Percentiles rank a stretch among this genome's conserved stretches.
phyloP scores from a whole-genome alignment of 2,797 vertebrate genomes.

The Periparus ater region DNA sequence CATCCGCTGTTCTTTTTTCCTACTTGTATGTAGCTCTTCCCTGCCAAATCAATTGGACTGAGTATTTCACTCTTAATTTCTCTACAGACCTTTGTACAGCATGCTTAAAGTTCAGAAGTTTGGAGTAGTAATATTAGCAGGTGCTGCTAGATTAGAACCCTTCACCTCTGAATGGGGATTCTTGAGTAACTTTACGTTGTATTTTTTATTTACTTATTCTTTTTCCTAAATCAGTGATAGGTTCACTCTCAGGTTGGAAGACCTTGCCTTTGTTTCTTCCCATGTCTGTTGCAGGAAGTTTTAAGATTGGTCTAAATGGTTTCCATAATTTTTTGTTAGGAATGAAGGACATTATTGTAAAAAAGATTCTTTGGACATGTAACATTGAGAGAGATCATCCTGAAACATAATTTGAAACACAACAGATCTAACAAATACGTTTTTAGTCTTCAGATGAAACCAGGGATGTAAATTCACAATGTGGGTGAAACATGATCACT shows the following conservation, averaged over 20 bases:
- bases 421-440: background rate
- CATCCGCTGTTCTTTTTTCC: background rate
- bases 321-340: background rate
- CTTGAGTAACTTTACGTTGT: background rate
- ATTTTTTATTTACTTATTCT: background rate
- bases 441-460: background rate
- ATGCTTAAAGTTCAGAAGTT: background rate
- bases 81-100: background rate
- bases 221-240: background rate
- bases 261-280: background rate
- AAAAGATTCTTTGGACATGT: background rate
- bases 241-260: background rate
- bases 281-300: background rate
- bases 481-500: background rate
- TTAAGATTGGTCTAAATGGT: background rate
- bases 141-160: background rate
- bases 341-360: background rate
- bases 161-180: background rate
- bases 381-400: background rate
- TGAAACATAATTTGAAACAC: background rate
- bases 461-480: slow-evolving; percentile 1
- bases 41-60: background rate
- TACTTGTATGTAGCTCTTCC: background rate
- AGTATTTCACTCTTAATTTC: background rate
- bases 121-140: background rate